Evolutionary conservation across 2,113 vertebrate genomes (phyloP).

Genomic region (Paramisgurnus dabryanus): DNA sequence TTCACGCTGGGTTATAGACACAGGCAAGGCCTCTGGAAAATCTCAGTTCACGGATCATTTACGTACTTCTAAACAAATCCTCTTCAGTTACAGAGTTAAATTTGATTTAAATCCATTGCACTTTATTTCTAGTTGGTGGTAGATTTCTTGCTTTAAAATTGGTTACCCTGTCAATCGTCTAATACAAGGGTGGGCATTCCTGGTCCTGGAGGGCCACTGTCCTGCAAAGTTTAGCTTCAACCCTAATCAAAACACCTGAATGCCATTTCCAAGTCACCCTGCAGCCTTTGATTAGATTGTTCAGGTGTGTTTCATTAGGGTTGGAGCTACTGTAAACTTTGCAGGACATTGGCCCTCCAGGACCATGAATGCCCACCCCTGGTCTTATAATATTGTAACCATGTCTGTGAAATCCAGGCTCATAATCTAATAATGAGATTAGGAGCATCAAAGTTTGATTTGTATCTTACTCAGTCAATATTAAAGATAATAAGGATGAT

Average conservation of each 20-base stretch:
- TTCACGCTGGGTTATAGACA: conserved; percentile 45
- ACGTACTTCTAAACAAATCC: conserved; percentile 45
- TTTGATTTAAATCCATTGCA: conserved; percentile 32
- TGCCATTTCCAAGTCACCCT: no score
- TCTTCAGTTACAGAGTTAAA: conserved; percentile 51
- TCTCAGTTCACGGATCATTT: conserved; percentile 57
- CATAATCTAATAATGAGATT: no score
- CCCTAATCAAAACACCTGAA: neutral
- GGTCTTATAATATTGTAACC: neutral
- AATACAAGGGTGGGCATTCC: neutral
- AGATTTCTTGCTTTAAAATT: conserved; percentile 22
- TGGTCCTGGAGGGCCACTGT: no score
- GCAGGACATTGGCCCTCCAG: no score
- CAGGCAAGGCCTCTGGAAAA: conserved; percentile 51
- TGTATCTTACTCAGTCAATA: no score
- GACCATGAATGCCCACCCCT: no score
- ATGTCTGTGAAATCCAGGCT: no score
- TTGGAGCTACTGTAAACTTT: no score
- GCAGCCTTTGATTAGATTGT: no score
- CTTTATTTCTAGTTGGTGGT: conserved; percentile 46
- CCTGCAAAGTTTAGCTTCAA: neutral
- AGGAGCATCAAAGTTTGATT: no score
- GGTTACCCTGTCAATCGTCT: conserved; percentile 13
- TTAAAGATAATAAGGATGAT: no score
- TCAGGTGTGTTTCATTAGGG: no score